Evolutionary conservation across 2,113 vertebrate species (phyloP), one percentile per base, ranked within the genome.

Genomic region (Gnathonemus longibarbis): DNA sequence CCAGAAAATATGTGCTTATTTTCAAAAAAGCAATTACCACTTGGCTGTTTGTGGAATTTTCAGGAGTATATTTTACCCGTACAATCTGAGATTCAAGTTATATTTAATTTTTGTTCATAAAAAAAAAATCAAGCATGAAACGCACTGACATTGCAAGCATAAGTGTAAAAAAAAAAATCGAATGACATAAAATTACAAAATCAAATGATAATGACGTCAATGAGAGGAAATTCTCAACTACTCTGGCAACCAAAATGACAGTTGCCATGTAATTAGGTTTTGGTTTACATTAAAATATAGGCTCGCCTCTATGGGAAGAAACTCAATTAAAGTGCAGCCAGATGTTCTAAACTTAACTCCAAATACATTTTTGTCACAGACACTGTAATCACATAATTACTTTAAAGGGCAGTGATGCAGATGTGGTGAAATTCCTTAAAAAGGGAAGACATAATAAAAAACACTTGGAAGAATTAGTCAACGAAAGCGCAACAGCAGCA

Each of bases 261-360:
- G 92, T 90, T 74, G 91, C 92, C 93, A 90, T 96, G 91, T 95
- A 95, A 96, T 96, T 96, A 95, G 93, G 94, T 94, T 94, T 56
- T 52, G 85, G 27, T 87, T 52, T 93, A 92, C 93, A 94, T 95
- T 94, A 92, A 95, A 95, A 95, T 95, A 92, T 89, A 92, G 92
- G 92, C 92, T 93, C 92, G 94, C 93, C 92, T 94, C 93, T 94
- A 93, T 95, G 95, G 94, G 94, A 94, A 94, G 91, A 91, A 84
- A 35, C 92, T 91, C 92, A 90, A 92, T 94, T 94, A 95, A 96
- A 94, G 93, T 94, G 91, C 90, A 93, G 93, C 93, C 94, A 95
- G 94, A 95, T 94, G 94, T 92, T 95, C 94, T 94, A 96, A 93
- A 94, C 95, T 95, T 95, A 95, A 95, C 93, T 92, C 80, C 9